Base-by-base conservation (phyloP, 2,113 vertebrate genomes). In the Lutjanus erythropterus region DNA sequence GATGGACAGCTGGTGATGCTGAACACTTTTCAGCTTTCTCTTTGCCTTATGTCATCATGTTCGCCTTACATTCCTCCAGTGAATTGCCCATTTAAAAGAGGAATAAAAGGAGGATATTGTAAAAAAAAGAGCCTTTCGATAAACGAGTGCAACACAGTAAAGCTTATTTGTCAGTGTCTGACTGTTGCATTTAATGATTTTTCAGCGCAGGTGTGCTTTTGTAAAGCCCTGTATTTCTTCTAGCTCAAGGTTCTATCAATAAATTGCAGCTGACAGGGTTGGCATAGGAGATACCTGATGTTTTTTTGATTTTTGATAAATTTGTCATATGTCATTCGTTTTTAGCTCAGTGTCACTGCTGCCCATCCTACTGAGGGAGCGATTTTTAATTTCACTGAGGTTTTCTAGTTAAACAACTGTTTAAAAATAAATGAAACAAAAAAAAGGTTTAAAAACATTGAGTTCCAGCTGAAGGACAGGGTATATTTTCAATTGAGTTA, bases 1-100 rank as follows among this genome's bases (percentile, higher is more conserved):
- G 81, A 74, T 0, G 10, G 71, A 89, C 81, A 66, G 80, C 60
- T 47, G 62, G 53, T 4, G 44, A 77, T 39, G 31, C 65, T 50
- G 31, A 86, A 75, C 35, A 65, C 16, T 64, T 67, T 70, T 42
- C 55, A 68, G 18, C 14, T 66, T 76, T 81, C 52, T 56, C 47
- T 53, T 49, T 74, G 62, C n/a, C 15, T 62, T 50, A 9, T 68
- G 69, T 77, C 10, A 42, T 46, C 1, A n/a, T 0, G 27, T 59
- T 44, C 1, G 2, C 21, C 41, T 78, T 27, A n/a, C 64, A 46
- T 55, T 81, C 41, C 66, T 58, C 37, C 0, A 9, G 3, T 37
- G 9, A 55, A 66, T 33, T 50, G 61, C 52, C 55, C 5, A 44
- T 81, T 81, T 64, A 47, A 71, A 69, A 42, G 2, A 11, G 60